Evolutionary conservation across 1,140 invertebrate genomes (phyloP), one percentile per base, ranked within the genome.

Genomic region (Meloidogyne exigua): DNA sequence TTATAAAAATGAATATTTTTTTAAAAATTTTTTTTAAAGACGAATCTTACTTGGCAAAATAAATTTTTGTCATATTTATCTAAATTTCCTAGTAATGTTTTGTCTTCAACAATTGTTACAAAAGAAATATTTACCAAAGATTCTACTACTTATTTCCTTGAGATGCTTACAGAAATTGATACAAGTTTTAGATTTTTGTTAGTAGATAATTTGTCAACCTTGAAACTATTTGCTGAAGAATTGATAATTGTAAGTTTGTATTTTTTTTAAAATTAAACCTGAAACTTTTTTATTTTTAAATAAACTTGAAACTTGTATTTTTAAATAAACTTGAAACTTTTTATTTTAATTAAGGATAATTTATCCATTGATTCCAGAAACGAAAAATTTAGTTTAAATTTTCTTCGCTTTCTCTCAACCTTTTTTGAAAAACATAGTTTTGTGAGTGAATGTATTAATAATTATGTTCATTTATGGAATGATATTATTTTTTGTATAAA

Each of bases 1-100:
- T 18, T 21, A 42, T n/a, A 69, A 3, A 71, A 71, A 70, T 26
- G 26, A 44, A 57, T 44, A n/a, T 44, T 57, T 72, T 72, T 13
- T 72, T 63, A n/a, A 57, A n/a, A n/a, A n/a, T 57, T 57, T n/a
- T 57, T n/a, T 57, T 57, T 57, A n/a, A 9, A 57, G 49, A 18
- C 7, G 7, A 57, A 57, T 57, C 18, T 57, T 57, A 57, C 49
- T 57, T 57, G 49, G 49, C 49, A 57, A 57, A 57, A 57, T 57
- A n/a, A 7, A n/a, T 57, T n/a, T 57, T n/a, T 57, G 7, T n/a
- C 49, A n/a, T 57, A 57, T n/a, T 57, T 57, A n/a, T n/a, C 18
- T 7, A 57, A 57, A 57, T 57, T 57, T n/a, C n/a, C 49, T n/a
- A 57, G 49, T 57, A n/a, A 57, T 57, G 1, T 57, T 57, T 57